phyloP scores from a whole-genome alignment of 2,113 vertebrate species.

The Crotalus horridus region DNA sequence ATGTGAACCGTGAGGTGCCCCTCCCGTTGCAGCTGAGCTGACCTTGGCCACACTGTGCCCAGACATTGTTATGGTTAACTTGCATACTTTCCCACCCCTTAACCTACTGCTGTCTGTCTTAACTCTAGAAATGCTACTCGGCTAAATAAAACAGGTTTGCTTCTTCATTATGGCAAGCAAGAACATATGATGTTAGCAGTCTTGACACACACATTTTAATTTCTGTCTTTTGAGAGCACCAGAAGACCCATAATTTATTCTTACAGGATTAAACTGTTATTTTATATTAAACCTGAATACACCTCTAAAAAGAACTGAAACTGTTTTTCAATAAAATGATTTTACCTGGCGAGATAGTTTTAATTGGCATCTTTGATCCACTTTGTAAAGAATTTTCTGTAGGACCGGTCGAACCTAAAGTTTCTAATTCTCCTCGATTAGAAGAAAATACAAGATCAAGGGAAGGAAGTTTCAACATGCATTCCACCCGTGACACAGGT shows the following conservation, averaged over 20 bases:
- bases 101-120: too few species aligned
- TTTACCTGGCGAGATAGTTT: constrained; percentile 79
- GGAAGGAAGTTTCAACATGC: constrained; percentile 96
- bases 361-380: constrained; percentile 74
- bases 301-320: not conserved
- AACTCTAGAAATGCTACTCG: too few species aligned
- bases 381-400: constrained; percentile 73
- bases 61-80: too few species aligned
- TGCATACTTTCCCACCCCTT: too few species aligned
- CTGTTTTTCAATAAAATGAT: constrained; percentile 35
- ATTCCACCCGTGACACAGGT: constrained; percentile 95
- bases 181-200: too few species aligned
- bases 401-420: constrained; percentile 70
- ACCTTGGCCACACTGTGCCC: too few species aligned
- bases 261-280: not conserved
- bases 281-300: not conserved
- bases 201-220: not conserved
- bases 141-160: too few species aligned
- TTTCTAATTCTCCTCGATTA: constrained; percentile 92
- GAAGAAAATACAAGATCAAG: constrained; percentile 97
- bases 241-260: not conserved
- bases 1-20: too few species aligned
- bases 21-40: too few species aligned
- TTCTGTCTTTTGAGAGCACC: not conserved
- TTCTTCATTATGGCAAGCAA: too few species aligned